A percentile compares a stretch with the other conserved stretches of the same genome.
Evolutionary conservation across 2,113 vertebrate genomes (phyloP).

Genomic region (Trichomycterus rosablanca): DNA sequence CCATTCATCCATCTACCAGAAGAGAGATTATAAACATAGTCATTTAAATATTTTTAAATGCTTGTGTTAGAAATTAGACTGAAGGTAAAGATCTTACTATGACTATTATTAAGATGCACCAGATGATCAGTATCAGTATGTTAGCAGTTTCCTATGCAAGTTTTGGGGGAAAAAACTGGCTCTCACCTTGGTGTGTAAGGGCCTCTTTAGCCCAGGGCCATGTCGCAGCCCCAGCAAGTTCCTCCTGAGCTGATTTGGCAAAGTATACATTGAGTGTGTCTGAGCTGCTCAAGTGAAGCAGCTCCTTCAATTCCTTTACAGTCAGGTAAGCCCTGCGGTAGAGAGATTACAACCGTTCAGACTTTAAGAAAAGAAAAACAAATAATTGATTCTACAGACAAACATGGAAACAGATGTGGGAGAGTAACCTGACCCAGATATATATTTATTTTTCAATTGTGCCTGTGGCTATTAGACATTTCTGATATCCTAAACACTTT

Average conservation of each 20-base stretch:
- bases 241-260: constrained; percentile 83
- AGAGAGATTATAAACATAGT: no score
- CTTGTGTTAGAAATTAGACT: not conserved
- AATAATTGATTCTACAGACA: constrained; percentile 21
- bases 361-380: constrained; percentile 10
- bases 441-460: no score
- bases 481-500: no score
- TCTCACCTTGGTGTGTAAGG: constrained; percentile 74
- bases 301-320: constrained; percentile 90
- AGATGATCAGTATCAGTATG: no score
- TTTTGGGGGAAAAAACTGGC: not conserved
- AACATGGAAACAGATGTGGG: not conserved
- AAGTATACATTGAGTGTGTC: constrained; percentile 94
- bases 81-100: no score
- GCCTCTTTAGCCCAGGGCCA: constrained; percentile 99
- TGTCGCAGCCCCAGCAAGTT: constrained; percentile 89
- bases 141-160: no score
- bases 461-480: no score
- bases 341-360: no score
- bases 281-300: constrained; percentile 78
- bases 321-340: constrained; percentile 86
- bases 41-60: no score
- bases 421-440: no score
- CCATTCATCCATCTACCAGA: no score
- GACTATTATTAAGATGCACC: no score